A percentile compares a stretch with the other conserved stretches of the same genome.
Evolutionary conservation across 1,140 invertebrate species (phyloP).

Genomic region (Meloidogyne floridensis): DNA sequence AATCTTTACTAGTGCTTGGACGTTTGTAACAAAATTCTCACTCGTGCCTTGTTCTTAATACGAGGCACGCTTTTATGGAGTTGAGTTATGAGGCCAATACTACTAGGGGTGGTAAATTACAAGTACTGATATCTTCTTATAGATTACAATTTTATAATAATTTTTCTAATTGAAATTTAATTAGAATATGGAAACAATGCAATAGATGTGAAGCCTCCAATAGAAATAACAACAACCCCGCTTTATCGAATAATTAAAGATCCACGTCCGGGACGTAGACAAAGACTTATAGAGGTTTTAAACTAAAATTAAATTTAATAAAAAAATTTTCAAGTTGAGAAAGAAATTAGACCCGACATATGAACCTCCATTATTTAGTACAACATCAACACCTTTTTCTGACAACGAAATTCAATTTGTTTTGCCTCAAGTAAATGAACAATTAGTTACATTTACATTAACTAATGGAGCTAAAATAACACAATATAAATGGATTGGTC

Average conservation of each 20-base stretch:
- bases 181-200: not conserved
- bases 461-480: slow-evolving; percentile 60
- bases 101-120: too few relatives aligned
- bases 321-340: slow-evolving; percentile 13
- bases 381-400: slow-evolving; percentile 41
- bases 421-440: slow-evolving; percentile 43
- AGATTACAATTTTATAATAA: too few relatives aligned
- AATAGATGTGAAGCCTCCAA: not conserved
- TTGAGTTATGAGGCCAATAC: too few relatives aligned
- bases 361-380: slow-evolving; percentile 17
- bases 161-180: not conserved
- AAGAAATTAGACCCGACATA: slow-evolving; percentile 27
- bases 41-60: too few relatives aligned
- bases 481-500: slow-evolving; percentile 59
- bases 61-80: too few relatives aligned
- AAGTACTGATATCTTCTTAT: too few relatives aligned
- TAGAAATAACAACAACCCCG: slow-evolving; percentile 43
- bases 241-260: slow-evolving; percentile 58
- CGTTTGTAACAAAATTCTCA: too few relatives aligned
- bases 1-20: too few relatives aligned
- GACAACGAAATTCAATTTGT: slow-evolving; percentile 42
- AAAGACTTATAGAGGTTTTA: slow-evolving; percentile 42
- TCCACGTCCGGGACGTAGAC: slow-evolving; percentile 44
- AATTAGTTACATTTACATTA: slow-evolving; percentile 52
- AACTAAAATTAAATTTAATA: not conserved